Evolutionary conservation across 2,888 invertebrate species (phyloP).

Genomic region (Gasteruption jaculator): DNA sequence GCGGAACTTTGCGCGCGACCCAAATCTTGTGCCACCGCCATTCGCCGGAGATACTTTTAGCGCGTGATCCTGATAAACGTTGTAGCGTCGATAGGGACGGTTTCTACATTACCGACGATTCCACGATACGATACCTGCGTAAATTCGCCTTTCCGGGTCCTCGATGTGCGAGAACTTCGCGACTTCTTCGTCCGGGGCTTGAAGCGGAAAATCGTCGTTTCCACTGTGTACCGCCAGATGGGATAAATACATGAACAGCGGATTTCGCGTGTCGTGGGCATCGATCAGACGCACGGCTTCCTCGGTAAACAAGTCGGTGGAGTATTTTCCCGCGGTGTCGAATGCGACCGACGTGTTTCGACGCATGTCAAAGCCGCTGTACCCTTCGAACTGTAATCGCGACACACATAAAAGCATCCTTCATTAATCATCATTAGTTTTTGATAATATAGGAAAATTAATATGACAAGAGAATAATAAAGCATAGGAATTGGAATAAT

Average conservation of each 20-base stretch:
- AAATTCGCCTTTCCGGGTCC: constrained; percentile 63
- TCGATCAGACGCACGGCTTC: constrained; percentile 62
- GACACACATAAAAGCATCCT: too few relatives aligned
- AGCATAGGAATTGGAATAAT: not conserved
- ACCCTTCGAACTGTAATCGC: constrained; percentile 38
- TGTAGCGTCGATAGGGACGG: too few relatives aligned
- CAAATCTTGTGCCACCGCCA: too few relatives aligned
- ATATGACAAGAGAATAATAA: too few relatives aligned
- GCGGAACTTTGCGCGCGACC: too few relatives aligned
- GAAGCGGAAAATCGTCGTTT: constrained; percentile 60
- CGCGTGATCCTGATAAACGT: too few relatives aligned
- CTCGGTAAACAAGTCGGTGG: constrained; percentile 64
- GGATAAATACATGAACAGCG: constrained; percentile 67
- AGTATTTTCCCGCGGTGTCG: constrained; percentile 58
- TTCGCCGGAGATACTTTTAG: too few relatives aligned
- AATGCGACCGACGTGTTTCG: constrained; percentile 57
- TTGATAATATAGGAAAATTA: too few relatives aligned
- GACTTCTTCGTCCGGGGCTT: constrained; percentile 70
- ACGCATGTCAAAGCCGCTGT: constrained; percentile 61
- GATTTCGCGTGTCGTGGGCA: constrained; percentile 50
- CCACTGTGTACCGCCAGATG: constrained; percentile 69
- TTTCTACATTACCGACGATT: not conserved
- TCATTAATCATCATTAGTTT: not conserved
- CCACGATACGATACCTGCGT: constrained; percentile 59
- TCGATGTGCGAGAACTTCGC: constrained; percentile 65